A percentile compares a stretch with the other conserved stretches of the same genome.
Conservation (phyloP, 2,113 vertebrate genomes). For the Triplophysa siluroides region DNA sequence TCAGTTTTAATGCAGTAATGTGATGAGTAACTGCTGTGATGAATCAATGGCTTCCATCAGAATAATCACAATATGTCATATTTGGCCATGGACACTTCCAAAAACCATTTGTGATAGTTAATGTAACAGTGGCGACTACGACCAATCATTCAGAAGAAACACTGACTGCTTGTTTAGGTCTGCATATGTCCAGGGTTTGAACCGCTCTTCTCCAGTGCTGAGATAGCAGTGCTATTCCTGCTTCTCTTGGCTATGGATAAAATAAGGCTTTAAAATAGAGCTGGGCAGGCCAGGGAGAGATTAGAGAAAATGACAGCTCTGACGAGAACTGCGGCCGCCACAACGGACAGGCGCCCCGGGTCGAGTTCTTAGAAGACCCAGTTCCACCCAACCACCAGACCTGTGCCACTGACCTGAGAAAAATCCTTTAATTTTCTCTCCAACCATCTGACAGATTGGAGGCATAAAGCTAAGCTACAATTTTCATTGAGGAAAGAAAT, state of each 20-base stretch:
- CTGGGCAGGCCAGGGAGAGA: constrained; percentile 54
- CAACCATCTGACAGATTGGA: constrained; percentile 57
- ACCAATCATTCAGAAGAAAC: background rate
- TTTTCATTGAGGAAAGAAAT: constrained; percentile 44
- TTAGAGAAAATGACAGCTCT: constrained; percentile 66
- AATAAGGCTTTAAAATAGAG: constrained; percentile 59
- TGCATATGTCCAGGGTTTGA: background rate
- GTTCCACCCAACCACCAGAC: constrained; percentile 57
- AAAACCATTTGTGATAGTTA: background rate
- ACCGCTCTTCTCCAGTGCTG: background rate
- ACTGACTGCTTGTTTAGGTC: background rate
- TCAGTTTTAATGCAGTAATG: background rate
- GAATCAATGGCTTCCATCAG: background rate
- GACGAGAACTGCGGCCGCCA: constrained; percentile 64
- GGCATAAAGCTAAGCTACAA: constrained; percentile 63
- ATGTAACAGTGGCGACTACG: background rate
- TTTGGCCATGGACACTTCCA: background rate
- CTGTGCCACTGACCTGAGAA: constrained; percentile 63
- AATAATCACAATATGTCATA: background rate
- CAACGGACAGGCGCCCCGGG: constrained; percentile 19
- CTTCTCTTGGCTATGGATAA: constrained; percentile 64
- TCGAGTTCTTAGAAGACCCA: constrained; percentile 14
- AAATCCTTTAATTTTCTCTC: constrained; percentile 62
- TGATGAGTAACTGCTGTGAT: background rate
- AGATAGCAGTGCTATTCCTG: constrained; percentile 15